Conservation (phyloP, 1,140 invertebrate species). For the Zaprionus lachaisei region DNA sequence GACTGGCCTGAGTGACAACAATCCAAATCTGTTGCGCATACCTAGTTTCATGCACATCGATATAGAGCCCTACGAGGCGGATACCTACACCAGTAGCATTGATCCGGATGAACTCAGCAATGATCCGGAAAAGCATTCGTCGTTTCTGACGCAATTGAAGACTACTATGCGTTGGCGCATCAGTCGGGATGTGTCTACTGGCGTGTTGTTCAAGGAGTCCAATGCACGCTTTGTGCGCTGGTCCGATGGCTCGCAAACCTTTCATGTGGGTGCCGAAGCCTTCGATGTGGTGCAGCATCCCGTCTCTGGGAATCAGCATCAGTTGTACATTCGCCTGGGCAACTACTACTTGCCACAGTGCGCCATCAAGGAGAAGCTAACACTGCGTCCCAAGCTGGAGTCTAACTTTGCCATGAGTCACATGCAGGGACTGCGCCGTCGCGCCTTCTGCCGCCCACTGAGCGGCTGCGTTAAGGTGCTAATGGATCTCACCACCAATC, state of each 20-base stretch:
- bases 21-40: conserved; percentile 28
- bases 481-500: conserved; percentile 36
- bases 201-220: conserved; percentile 37
- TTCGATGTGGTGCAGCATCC: conserved; percentile 52
- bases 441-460: conserved; percentile 33
- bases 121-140: conserved; percentile 18
- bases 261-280: conserved; percentile 56
- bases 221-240: conserved; percentile 56
- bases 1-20: not conserved
- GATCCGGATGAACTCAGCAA: conserved; percentile 27
- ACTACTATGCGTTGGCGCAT: conserved; percentile 55
- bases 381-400: conserved; percentile 51
- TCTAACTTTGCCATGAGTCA: conserved; percentile 50
- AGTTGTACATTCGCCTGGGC: conserved; percentile 35
- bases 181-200: not conserved
- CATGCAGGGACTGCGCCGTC: conserved; percentile 42
- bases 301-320: conserved; percentile 11
- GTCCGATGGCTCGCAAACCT: conserved; percentile 58
- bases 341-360: conserved; percentile 40
- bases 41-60: conserved; percentile 47
- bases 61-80: conserved; percentile 1
- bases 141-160: conserved; percentile 42
- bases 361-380: conserved; percentile 46
- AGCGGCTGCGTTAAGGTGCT: conserved; percentile 40
- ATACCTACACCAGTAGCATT: not conserved